Base-by-base conservation (phyloP, 2,888 invertebrate species). In the Hedya salicella region DNA sequence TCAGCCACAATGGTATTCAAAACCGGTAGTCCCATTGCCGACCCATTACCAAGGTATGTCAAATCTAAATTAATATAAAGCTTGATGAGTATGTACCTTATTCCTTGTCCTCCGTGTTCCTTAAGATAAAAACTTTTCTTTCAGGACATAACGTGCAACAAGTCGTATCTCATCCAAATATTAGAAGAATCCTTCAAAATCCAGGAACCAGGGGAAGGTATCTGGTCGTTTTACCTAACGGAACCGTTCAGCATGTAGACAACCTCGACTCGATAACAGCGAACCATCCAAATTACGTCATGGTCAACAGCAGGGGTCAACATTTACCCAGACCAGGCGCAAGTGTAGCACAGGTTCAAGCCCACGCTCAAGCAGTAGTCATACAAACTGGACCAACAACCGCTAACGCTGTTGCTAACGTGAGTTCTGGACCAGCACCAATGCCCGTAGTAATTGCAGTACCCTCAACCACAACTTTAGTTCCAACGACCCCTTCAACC, bases 141-240 rank as follows among this genome's bases (percentile, higher is more conserved):
- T 52, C 39, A 65, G 65, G 65, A 13, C 39, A 59, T n/a, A 65
- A 59, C 42, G 59, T 65, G 52, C 57, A 65, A 32, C 59, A 65
- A 48, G 39, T 60, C 17, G 36, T 60, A 0, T 52, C 59, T 11
- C 65, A 65, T 65, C 65, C 65, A 8, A 17, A 39, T n/a, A 59
- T 65, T 19, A 32, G 21, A 32, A 8, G 39, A n/a, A 59, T 65
- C 46, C 52, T 65, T 4, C 0, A 52, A 14, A 25, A 59, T 21
- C 52, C 52, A 30, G 59, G 25, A 13, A 2, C 8, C 11, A 60
- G 13, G n/a, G 11, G 14, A 9, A 64, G 42, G 39, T 60, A 65
- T 36, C 25, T 65, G 5, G 59, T 65, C 0, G 14, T 65, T 16
- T 59, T 65, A n/a, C 65, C 65, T 3, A 53, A 65, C 19, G 65